These are phyloP conservation scores for Eristalis pertinax DNA, from an alignment of 2,888 invertebrate genomes.

Conservation along the genomic window DNA sequence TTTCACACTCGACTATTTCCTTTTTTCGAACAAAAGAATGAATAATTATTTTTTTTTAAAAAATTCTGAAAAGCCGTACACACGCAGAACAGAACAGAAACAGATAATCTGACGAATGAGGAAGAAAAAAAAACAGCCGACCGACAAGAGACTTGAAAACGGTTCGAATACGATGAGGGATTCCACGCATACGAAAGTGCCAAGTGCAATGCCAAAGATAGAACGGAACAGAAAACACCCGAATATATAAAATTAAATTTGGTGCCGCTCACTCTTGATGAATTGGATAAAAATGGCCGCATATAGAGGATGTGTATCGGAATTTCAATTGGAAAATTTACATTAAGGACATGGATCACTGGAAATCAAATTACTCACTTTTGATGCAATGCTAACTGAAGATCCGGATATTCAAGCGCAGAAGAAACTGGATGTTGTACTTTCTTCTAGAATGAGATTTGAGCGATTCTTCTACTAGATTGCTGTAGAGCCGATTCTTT, in stretches of 20 bases:
- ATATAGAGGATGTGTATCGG: conserved; percentile 52
- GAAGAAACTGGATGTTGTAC: conserved; percentile 3
- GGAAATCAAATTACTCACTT: conserved; percentile 54
- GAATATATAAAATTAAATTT: not conserved
- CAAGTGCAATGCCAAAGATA: conserved; percentile 66
- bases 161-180: conserved; percentile 47
- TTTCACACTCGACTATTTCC: not conserved
- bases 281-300: conserved; percentile 64
- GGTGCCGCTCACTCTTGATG: conserved; percentile 38
- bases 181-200: conserved; percentile 46
- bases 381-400: conserved; percentile 25
- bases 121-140: conserved; percentile 37
- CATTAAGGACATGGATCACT: conserved; percentile 23
- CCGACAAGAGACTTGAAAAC: conserved; percentile 43
- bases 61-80: conserved; percentile 42
- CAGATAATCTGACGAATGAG: conserved; percentile 40
- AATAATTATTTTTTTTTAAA: conserved; percentile 8
- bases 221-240: conserved; percentile 27
- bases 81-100: conserved; percentile 58
- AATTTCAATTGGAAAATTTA: conserved; percentile 59
- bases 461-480: conserved; percentile 2
- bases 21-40: conserved; percentile 27
- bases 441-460: conserved; percentile 17
- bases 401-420: conserved; percentile 23
- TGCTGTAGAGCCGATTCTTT: conserved; percentile 22